Evolutionary conservation across 2,113 vertebrate genomes (phyloP).

Genomic region (Mesocricetus auratus): DNA sequence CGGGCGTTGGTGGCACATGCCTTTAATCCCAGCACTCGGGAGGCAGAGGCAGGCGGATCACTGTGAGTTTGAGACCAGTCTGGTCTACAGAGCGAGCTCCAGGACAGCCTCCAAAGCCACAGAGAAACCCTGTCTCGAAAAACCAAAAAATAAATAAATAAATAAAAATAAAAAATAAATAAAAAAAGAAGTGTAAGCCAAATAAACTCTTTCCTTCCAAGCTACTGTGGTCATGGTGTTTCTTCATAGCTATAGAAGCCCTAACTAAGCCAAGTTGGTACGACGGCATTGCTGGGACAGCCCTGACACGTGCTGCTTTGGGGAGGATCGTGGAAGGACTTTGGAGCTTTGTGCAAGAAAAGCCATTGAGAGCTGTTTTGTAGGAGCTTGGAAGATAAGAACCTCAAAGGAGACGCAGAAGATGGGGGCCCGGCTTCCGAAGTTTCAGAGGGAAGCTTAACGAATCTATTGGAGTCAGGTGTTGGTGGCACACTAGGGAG

Average conservation of each 20-base stretch:
- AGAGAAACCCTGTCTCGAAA: too few relatives aligned
- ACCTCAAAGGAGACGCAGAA: not conserved
- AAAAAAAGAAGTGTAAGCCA: not conserved
- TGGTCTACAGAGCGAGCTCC: too few relatives aligned
- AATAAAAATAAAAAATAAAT: too few relatives aligned
- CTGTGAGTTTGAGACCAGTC: too few relatives aligned
- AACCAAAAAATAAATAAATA: too few relatives aligned
- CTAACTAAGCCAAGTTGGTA: not conserved
- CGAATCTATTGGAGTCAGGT: not conserved
- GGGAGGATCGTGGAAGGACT: not conserved
- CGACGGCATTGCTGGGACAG: not conserved
- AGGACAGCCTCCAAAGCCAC: too few relatives aligned
- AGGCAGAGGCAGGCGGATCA: too few relatives aligned
- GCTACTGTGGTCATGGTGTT: not conserved
- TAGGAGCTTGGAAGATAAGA: not conserved
- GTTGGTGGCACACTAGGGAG: not conserved
- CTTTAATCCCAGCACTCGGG: too few relatives aligned
- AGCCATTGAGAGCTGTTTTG: not conserved
- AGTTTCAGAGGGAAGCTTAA: not conserved
- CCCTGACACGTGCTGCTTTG: not conserved
- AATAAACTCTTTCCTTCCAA: not conserved
- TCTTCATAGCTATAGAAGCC: not conserved
- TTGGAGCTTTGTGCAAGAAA: not conserved
- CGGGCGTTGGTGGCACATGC: too few relatives aligned
- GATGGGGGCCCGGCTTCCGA: not conserved